Conservation (phyloP, 2,888 invertebrate genomes). For the Mythimna ferrago region DNA sequence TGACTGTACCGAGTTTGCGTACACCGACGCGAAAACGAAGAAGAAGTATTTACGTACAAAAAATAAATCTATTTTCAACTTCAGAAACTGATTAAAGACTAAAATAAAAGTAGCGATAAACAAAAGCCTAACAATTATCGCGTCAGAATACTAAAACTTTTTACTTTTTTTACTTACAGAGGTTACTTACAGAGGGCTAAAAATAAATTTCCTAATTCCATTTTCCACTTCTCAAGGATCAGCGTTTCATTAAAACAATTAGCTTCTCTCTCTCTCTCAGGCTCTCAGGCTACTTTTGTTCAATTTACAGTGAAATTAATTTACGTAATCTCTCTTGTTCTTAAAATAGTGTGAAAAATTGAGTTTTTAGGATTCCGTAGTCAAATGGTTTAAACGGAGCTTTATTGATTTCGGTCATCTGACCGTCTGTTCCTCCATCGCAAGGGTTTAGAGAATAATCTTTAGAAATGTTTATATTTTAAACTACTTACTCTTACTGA, state of each 20-base stretch:
- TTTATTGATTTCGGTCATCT: no score
- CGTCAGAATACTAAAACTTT: background rate
- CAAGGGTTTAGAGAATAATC: no score
- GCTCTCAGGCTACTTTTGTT: background rate
- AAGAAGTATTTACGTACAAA: background rate
- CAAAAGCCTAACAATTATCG: background rate
- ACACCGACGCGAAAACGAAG: no score
- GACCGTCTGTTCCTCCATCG: no score
- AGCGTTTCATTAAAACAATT: constrained; percentile 5
- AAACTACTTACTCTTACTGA: no score
- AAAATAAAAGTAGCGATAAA: background rate
- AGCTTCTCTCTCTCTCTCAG: background rate
- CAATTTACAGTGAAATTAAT: constrained; percentile 4
- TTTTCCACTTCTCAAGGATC: background rate
- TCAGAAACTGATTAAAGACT: background rate
- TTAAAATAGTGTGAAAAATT: constrained; percentile 20
- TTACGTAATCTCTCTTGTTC: background rate
- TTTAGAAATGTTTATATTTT: no score
- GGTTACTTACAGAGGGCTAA: background rate
- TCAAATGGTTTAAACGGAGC: background rate
- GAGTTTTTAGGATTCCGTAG: background rate
- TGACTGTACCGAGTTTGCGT: no score
- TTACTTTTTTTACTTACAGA: no score
- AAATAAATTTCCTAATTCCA: background rate
- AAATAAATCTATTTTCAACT: background rate